Base-by-base conservation (phyloP, 2,888 invertebrate species). In the Dermolepida albohirtum region DNA sequence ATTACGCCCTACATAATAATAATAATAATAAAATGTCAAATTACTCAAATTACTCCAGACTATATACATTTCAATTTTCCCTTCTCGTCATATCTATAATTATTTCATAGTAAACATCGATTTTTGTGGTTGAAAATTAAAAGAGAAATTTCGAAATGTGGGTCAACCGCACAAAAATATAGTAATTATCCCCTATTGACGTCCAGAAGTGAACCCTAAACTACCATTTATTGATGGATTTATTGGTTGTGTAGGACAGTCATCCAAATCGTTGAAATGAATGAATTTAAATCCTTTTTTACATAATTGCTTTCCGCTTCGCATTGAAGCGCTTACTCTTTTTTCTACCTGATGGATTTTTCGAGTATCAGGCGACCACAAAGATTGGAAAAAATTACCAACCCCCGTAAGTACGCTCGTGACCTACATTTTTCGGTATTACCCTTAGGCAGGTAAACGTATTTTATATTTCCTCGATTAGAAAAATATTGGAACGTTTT, bases 281-380 rank as follows among this genome's bases (percentile, higher is more conserved):
- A 59, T 59, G 44, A 29, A 66, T 47, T 57, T 70, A 65, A 70
- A 54, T 51, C 68, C 68, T 64, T 73, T 71, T 69, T 67, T 71
- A 66, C 62, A 71, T 70, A 73, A 70, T 68, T 70, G 66, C 68
- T 67, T 73, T 73, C 73, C 73, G 71, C 70, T 68, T 49, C 39
- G 29, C 14, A n/a, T 17, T 16, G 54, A 40, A 16, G 12, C 8
- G 10, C 41, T 14, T 29, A 29, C 17, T 47, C 12, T 14, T 8
- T 44, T 59, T 43, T 59, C 59, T 59, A 59, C 59, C 59, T 44
- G 59, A 8, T 54, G 11, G 16, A 44, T 8, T n/a, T 44, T 34
- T 44, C 29, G n/a, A 29, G 40, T 40, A 40, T 10, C 5, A 17
- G 43, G 17, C 27, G 43, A 59, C 59, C 57, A 16, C 6, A 57